Conservation (phyloP, 2,797 vertebrate species). For the Tapirus indicus region DNA sequence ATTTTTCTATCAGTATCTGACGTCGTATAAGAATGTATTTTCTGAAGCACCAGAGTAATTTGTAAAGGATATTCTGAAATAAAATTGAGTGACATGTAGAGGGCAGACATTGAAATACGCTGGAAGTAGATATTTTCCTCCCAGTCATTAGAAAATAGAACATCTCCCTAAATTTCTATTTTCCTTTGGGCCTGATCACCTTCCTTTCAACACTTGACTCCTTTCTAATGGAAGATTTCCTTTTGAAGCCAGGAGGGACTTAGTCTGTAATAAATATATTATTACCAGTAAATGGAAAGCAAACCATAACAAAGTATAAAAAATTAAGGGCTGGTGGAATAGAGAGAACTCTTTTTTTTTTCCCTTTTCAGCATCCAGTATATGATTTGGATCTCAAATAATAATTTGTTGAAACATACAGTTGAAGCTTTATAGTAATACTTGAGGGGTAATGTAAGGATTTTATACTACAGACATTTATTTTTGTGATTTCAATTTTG, state of each 20-base stretch:
- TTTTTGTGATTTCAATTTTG: conserved; percentile 38
- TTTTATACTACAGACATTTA: not conserved
- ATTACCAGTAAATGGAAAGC: conserved; percentile 46
- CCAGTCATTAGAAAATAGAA: conserved; percentile 12
- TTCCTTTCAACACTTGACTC: conserved; percentile 44
- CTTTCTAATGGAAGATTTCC: conserved; percentile 61
- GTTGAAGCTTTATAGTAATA: not conserved
- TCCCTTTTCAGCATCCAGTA: not conserved
- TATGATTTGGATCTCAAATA: conserved; percentile 32
- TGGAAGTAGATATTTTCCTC: not conserved
- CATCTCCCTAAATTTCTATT: conserved; percentile 19
- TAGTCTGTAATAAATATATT: conserved; percentile 55
- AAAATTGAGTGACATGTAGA: not conserved
- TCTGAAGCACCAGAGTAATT: conserved; percentile 28
- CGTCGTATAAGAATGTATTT: conserved; percentile 21
- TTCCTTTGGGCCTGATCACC: conserved; percentile 30
- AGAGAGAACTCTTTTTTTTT: not conserved
- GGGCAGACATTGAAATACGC: not conserved
- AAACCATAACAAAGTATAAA: conserved; percentile 25
- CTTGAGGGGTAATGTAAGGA: not conserved
- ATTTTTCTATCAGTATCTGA: not conserved
- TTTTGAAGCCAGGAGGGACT: conserved; percentile 31
- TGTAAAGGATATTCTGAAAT: conserved; percentile 47
- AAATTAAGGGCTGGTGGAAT: conserved; percentile 1
- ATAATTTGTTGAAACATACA: conserved; percentile 56